These are phyloP conservation scores for Drosophila ironensis DNA, from an alignment of 1,140 invertebrate genomes.

Conservation along the genomic window DNA sequence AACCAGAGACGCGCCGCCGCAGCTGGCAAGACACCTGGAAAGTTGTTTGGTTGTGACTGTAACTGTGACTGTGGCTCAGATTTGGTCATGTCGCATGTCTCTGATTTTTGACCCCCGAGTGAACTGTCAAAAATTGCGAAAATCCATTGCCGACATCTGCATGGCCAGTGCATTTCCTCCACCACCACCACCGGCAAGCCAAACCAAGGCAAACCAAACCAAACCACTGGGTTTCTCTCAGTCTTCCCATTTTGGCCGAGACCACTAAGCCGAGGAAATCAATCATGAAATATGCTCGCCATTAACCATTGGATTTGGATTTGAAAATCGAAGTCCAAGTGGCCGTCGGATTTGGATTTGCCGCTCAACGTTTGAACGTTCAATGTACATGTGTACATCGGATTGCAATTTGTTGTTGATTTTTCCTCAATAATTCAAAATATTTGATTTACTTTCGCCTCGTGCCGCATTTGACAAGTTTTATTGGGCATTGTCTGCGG, in stretches of 20 bases:
- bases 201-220: no score
- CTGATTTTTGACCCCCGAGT: constrained; percentile 16
- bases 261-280: constrained; percentile 45
- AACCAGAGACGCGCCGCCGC: no score
- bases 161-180: no score
- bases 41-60: neutral
- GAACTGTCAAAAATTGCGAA: constrained; percentile 37
- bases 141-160: constrained; percentile 12
- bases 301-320: constrained; percentile 66
- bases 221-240: no score
- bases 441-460: constrained; percentile 56
- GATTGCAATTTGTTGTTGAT: constrained; percentile 53
- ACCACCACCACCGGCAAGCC: no score
- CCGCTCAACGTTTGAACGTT: neutral
- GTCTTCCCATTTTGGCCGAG: constrained; percentile 45
- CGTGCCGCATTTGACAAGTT: constrained; percentile 38
- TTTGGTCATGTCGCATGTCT: constrained; percentile 8
- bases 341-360: constrained; percentile 45
- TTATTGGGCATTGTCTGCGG: constrained; percentile 20
- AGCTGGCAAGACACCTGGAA: constrained; percentile 15
- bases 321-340: no score
- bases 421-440: constrained; percentile 64
- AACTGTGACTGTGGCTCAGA: no score
- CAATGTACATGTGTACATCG: constrained; percentile 18
- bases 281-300: constrained; percentile 65